phyloP scores from a whole-genome alignment of 2,797 vertebrate genomes.

The Macropodus opercularis region DNA sequence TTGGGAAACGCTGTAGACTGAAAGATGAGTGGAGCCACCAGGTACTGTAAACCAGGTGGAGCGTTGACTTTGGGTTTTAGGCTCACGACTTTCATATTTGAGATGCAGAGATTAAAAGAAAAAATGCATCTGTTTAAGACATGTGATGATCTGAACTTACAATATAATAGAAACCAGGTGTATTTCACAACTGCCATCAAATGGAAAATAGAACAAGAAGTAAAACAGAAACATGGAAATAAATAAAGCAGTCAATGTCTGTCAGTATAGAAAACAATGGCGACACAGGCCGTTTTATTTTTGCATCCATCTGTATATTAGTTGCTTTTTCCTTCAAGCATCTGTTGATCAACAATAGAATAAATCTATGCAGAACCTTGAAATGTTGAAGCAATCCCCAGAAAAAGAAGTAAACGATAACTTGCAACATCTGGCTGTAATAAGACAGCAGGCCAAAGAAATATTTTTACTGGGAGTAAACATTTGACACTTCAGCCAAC shows the following conservation, averaged over 20 bases:
- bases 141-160: neutral
- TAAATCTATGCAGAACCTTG: neutral
- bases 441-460: slow-evolving; percentile 36
- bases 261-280: slow-evolving; percentile 3
- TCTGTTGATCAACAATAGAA: slow-evolving; percentile 10
- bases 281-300: neutral
- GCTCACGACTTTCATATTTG: too few relatives aligned
- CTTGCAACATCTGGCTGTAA: slow-evolving; percentile 47
- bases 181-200: too few relatives aligned
- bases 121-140: neutral
- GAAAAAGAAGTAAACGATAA: slow-evolving; percentile 4
- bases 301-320: neutral
- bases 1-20: slow-evolving; percentile 44
- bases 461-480: slow-evolving; percentile 51
- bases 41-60: slow-evolving; percentile 49
- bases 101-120: too few relatives aligned
- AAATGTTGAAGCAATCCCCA: slow-evolving; percentile 8
- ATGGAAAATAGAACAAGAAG: slow-evolving; percentile 10
- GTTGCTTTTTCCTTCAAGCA: slow-evolving; percentile 19
- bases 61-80: slow-evolving; percentile 5
- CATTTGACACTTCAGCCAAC: slow-evolving; percentile 40
- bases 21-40: slow-evolving; percentile 42
- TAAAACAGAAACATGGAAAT: neutral
- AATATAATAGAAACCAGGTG: too few relatives aligned
- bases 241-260: slow-evolving; percentile 13